A percentile compares a stretch with the other conserved stretches of the same genome.
phyloP scores from a whole-genome alignment of 1,140 invertebrate genomes.

The Hormaphis cornu region DNA sequence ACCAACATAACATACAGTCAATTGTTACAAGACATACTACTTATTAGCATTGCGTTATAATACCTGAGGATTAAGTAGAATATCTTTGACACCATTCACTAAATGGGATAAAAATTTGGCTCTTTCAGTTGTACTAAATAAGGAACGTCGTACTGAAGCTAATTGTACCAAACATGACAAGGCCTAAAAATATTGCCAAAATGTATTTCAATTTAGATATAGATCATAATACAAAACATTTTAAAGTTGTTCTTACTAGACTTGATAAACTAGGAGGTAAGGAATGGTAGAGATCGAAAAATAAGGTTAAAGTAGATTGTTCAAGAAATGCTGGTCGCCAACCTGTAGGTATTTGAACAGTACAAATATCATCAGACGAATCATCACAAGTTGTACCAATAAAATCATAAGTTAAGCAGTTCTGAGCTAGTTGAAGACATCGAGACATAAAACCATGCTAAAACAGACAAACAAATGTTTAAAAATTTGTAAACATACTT shows the following conservation, averaged over 20 bases:
- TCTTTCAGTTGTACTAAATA: constrained; percentile 91
- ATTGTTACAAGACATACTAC: neutral
- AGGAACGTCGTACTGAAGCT: constrained; percentile 84
- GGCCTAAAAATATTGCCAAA: constrained; percentile 48
- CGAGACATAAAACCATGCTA: constrained; percentile 74
- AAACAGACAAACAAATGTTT: constrained; percentile 39
- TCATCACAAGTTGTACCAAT: constrained; percentile 94
- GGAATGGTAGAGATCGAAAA: constrained; percentile 89
- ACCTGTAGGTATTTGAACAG: constrained; percentile 92
- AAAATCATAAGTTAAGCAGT: constrained; percentile 96
- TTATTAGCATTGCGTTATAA: constrained; percentile 39
- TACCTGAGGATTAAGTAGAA: constrained; percentile 83
- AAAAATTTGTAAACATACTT: neutral
- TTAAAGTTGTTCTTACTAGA: constrained; percentile 48
- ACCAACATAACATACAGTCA: neutral
- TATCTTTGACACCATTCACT: constrained; percentile 82
- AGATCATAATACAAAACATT: neutral
- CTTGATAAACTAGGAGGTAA: constrained; percentile 76
- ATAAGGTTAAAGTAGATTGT: constrained; percentile 79
- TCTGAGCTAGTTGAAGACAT: constrained; percentile 75
- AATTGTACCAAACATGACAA: constrained; percentile 93
- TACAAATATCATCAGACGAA: constrained; percentile 91
- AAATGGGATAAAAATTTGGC: constrained; percentile 90
- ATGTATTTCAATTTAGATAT: neutral
- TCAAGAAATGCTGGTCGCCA: constrained; percentile 93